Base-by-base conservation (phyloP, 2,113 vertebrate species). In the Martes martes region DNA sequence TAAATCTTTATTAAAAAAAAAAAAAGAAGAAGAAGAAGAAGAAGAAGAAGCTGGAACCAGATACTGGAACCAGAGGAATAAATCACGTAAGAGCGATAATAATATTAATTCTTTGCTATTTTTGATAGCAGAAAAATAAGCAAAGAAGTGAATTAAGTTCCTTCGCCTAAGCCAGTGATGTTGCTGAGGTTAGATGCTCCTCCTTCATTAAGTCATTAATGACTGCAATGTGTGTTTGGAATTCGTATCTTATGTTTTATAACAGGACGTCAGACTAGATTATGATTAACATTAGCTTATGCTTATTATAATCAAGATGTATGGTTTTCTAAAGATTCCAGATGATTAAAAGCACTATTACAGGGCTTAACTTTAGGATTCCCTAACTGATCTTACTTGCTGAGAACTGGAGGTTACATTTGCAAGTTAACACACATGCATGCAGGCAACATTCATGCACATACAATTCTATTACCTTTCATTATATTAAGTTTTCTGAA, bases 291-390 rank as follows among this genome's bases (percentile, higher is more conserved):
- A 59, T 65, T 76, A 92, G 36, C 21, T 65, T 65, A 47, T 39
- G n/a, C 15, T 91, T 85, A 59, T 61, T 61, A 21, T 82, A 86
- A 83, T 96, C 21, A 93, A 55, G 23, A 82, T 18, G 42, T 5
- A 24, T n/a, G 11, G 28, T 87, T 98, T 95, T 84, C 19, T 89
- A 83, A 87, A 83, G 24, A 74, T 89, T 76, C 36, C 9, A 89
- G 79, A 67, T 94, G 69, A 84, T 59, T 94, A 94, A 96, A 78
- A 95, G 11, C 95, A 81, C 11, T n/a, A 2, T n/a, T 50, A 28
- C 36, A 76, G 59, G 61, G 57, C 57, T 96, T 91, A 67, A 84
- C 11, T 87, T 57, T 21, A 50, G 45, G 93, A 67, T 88, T 89
- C 52, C 33, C 31, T 55, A 57, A 90, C 16, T 55, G 50, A 10